Percentiles rank a stretch among this genome's conserved stretches.
Evolutionary conservation across 2,797 vertebrate genomes (phyloP).

Genomic region (Mormyrus hasselquistii): DNA sequence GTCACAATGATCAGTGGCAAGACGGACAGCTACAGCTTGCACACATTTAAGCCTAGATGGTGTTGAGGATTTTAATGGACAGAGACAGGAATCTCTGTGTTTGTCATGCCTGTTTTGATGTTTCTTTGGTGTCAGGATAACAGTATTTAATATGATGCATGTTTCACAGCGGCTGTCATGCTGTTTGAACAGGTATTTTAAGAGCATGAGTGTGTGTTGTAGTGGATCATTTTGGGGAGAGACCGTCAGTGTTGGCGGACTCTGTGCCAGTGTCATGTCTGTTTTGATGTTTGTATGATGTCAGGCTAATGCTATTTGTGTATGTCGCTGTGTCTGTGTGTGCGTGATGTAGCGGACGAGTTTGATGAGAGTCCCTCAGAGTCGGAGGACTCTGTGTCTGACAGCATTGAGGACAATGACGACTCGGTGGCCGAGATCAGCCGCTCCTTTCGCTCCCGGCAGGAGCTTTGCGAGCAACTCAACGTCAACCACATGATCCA

Average conservation of each 20-base stretch:
- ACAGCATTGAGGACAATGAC: constrained; percentile 93
- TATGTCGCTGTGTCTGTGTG: background rate
- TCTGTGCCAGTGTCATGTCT: constrained; percentile 68
- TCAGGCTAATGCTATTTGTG: background rate
- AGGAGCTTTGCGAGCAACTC: constrained; percentile 95
- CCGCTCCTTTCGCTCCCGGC: constrained; percentile 88
- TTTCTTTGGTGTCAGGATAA: background rate
- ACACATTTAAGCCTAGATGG: background rate
- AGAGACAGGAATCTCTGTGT: constrained; percentile 60
- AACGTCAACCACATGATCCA: constrained; percentile 99
- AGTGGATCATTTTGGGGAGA: constrained; percentile 76
- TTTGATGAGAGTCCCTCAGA: constrained; percentile 82
- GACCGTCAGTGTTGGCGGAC: constrained; percentile 91
- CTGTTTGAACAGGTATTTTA: background rate
- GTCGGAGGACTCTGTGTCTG: constrained; percentile 90
- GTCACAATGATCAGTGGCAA: background rate
- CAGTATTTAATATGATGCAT: background rate
- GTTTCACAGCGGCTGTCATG: background rate
- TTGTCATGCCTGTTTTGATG: constrained; percentile 32
- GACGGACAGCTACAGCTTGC: background rate
- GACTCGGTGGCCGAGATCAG: constrained; percentile 93
- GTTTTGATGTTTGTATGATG: background rate
- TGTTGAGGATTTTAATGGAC: background rate
- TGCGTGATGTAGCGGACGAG: constrained; percentile 63
- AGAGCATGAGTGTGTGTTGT: constrained; percentile 18